A percentile compares a stretch with the other conserved stretches of the same genome.
These are phyloP conservation scores for Callionymus lyra DNA, from an alignment of 2,113 vertebrate species.

Conservation along the genomic window DNA sequence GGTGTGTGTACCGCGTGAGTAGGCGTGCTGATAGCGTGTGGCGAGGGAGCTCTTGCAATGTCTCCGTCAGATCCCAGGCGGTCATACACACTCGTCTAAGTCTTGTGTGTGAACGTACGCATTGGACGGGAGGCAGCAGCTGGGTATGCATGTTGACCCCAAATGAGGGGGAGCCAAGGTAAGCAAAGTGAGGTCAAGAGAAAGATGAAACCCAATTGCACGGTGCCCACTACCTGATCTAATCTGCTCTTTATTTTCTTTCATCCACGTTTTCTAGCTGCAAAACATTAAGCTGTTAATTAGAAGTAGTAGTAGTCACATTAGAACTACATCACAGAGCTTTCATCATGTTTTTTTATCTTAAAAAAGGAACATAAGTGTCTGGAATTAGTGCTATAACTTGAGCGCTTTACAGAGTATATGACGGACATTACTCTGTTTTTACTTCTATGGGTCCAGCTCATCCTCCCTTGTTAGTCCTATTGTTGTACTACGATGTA, in stretches of 20 bases:
- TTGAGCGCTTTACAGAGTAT: too few species aligned
- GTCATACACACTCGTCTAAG: conserved; percentile 11
- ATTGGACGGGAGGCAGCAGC: conserved; percentile 49
- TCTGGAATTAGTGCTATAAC: too few species aligned
- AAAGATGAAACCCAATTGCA: conserved; percentile 10
- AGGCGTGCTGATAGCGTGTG: neutral
- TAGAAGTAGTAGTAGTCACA: neutral
- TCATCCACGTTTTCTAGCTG: too few species aligned
- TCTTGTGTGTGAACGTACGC: conserved; percentile 9
- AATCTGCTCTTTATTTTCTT: neutral
- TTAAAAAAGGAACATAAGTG: too few species aligned
- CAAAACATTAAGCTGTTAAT: neutral
- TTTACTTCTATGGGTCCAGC: too few species aligned
- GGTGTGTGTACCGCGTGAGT: conserved; percentile 36
- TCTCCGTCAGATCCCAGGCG: conserved; percentile 8
- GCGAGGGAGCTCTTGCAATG: conserved; percentile 7
- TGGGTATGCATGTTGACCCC: conserved; percentile 57
- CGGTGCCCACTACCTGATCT: neutral
- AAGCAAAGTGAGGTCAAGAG: conserved; percentile 21
- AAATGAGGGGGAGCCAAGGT: conserved; percentile 33
- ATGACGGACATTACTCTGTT: too few species aligned
- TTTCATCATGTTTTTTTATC: too few species aligned
- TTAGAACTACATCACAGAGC: too few species aligned
- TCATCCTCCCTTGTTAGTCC: too few species aligned
- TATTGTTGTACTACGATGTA: too few species aligned